These are phyloP conservation scores for Megaptera novaeangliae DNA, from an alignment of 2,113 vertebrate genomes.

Conservation along the genomic window DNA sequence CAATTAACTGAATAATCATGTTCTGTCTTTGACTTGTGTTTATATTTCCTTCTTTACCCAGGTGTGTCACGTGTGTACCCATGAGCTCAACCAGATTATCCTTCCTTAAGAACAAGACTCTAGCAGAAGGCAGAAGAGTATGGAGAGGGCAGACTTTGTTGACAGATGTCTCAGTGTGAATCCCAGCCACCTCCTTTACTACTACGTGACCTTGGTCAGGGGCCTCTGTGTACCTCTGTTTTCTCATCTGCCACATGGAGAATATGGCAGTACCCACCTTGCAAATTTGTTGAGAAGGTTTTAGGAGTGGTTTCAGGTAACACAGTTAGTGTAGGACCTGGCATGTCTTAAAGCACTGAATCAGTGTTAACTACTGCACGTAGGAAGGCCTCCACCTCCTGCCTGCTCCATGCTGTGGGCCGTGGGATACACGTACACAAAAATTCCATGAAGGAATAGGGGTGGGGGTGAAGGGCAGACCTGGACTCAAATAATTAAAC, in stretches of 20 bases:
- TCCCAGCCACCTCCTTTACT: not conserved
- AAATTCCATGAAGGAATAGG: not conserved
- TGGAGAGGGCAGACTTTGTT: not conserved
- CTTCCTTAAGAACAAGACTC: not conserved
- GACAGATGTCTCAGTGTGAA: not conserved
- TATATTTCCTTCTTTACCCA: not conserved
- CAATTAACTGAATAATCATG: not conserved
- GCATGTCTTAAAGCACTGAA: not conserved
- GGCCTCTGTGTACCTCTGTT: not conserved
- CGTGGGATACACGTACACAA: not conserved
- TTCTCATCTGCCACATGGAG: not conserved
- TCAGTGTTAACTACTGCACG: accelerated
- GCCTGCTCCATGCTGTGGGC: not conserved
- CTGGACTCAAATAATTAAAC: not conserved
- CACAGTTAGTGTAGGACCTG: not conserved
- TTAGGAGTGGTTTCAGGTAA: not conserved
- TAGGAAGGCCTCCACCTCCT: not conserved
- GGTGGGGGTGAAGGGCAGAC: no score
- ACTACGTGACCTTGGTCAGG: not conserved
- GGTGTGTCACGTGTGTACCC: not conserved
- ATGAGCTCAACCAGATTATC: not conserved
- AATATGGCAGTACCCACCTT: not conserved
- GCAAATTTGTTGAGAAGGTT: not conserved
- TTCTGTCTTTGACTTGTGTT: not conserved
- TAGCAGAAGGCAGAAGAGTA: not conserved